These are phyloP conservation scores for Andricus quercusramuli DNA, from an alignment of 2,888 invertebrate species.

Conservation along the genomic window DNA sequence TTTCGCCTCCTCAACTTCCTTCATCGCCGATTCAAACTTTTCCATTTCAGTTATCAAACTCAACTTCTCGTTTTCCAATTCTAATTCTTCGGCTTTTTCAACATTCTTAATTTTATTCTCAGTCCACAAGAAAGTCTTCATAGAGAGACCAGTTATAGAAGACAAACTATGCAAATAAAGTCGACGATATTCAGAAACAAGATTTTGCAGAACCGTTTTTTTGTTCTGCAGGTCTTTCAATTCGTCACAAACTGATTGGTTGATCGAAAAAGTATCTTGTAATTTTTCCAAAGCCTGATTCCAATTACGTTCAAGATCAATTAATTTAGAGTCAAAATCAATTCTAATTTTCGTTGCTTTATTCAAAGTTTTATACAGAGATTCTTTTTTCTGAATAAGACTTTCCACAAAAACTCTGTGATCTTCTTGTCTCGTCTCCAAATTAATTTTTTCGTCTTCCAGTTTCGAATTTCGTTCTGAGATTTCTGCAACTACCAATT, in stretches of 20 bases:
- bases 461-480: constrained; percentile 44
- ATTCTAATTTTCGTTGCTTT: constrained; percentile 44
- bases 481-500: constrained; percentile 45
- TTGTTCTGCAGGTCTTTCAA: constrained; percentile 64
- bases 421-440: constrained; percentile 54
- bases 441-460: constrained; percentile 54
- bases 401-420: constrained; percentile 45
- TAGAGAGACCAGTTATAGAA: neutral
- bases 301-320: constrained; percentile 55
- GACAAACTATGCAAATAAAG: constrained; percentile 53
- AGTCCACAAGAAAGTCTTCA: constrained; percentile 10
- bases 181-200: constrained; percentile 53
- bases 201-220: constrained; percentile 63
- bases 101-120: constrained; percentile 44
- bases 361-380: constrained; percentile 43
- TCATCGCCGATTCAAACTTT: constrained; percentile 46
- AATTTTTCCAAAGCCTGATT: constrained; percentile 48
- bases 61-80: constrained; percentile 35
- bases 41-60: constrained; percentile 54
- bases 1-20: constrained; percentile 50
- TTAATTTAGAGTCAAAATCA: constrained; percentile 47
- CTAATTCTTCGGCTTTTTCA: constrained; percentile 1
- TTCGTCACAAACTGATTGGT: constrained; percentile 60
- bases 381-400: constrained; percentile 52
- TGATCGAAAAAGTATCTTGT: constrained; percentile 44